Percentiles rank a stretch among this genome's conserved stretches.
Evolutionary conservation across 2,888 invertebrate species (phyloP).

Genomic region (Pseudoips prasinana): DNA sequence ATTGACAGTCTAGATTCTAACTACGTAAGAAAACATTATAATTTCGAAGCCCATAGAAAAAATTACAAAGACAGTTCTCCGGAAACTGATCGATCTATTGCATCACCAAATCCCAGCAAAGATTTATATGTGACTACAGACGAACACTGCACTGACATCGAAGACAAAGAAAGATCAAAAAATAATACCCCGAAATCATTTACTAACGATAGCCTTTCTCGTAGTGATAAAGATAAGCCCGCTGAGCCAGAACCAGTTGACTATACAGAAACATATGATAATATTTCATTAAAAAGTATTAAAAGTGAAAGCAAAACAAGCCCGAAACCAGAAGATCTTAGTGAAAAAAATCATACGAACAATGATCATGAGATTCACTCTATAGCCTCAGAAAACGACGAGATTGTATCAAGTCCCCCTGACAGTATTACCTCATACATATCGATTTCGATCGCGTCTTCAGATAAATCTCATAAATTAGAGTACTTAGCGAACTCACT

Average conservation of each 20-base stretch:
- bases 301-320: conserved; percentile 37
- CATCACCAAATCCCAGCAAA: conserved; percentile 59
- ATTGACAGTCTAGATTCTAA: conserved; percentile 83
- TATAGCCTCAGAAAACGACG: conserved; percentile 73
- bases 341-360: conserved; percentile 30
- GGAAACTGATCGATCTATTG: conserved; percentile 65
- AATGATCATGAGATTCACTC: conserved; percentile 58
- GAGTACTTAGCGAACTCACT: conserved; percentile 76
- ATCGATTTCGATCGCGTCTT: conserved; percentile 76
- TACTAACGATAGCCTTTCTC: conserved; percentile 68
- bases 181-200: conserved; percentile 75
- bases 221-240: conserved; percentile 59
- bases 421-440: conserved; percentile 79
- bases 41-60: conserved; percentile 73
- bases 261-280: conserved; percentile 47
- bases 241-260: conserved; percentile 36
- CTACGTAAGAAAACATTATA: conserved; percentile 80
- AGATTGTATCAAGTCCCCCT: conserved; percentile 70
- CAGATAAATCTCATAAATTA: conserved; percentile 74
- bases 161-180: conserved; percentile 59
- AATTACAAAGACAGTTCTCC: conserved; percentile 74
- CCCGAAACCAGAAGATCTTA: conserved; percentile 20
- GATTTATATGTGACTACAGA: conserved; percentile 67
- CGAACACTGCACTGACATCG: conserved; percentile 64
- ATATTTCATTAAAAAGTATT: conserved; percentile 52